Evolutionary conservation across 2,797 vertebrate genomes (phyloP), one percentile per base, ranked within the genome.

Genomic region (Otolemur crassicaudatus): DNA sequence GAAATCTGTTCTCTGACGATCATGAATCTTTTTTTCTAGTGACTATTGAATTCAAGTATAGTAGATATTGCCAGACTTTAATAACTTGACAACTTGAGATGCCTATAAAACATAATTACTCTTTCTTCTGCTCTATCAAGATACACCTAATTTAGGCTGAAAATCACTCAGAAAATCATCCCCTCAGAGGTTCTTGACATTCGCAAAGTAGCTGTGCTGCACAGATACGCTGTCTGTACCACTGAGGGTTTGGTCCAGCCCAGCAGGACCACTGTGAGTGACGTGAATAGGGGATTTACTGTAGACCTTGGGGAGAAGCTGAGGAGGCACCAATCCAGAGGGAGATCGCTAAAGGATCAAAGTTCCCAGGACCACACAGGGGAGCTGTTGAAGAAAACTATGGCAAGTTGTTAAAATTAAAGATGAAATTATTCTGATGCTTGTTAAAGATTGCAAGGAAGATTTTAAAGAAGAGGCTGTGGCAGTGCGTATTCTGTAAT

Each of bases 11-110:
- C 69, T 94, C 70, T 83, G 40, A 85, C 67, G 91, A 93, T 53
- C 2, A 2, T 77, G 25, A 82, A 69, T 73, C 34, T 34, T 87
- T 90, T 90, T 81, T 94, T 40, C 49, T 81, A 58, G 4, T 46
- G 6, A 91, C 34, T 69, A 67, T 80, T 89, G 91, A 86, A 70
- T 53, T 86, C 67, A 95, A 87, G 56, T 93, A 73, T 97, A 81
- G 17, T 34, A 94, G 61, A 94, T 46, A 96, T 3, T 77, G n/a
- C 19, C 49, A 91, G 82, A 81, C 25, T 76, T 92, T 63, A 89
- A 79, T 82, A 72, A 80, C 53, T 65, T 86, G n/a, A 87, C n/a
- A 65, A 87, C 12, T 79, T 94, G 34, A 83, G 46, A 81, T 67
- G 27, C 12, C 37, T 53, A 11, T 73, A 75, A 96, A 87, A 94